A percentile compares a stretch with the other conserved stretches of the same genome.
These are phyloP conservation scores for Cairina moschata DNA, from an alignment of 2,113 vertebrate species.

Conservation along the genomic window DNA sequence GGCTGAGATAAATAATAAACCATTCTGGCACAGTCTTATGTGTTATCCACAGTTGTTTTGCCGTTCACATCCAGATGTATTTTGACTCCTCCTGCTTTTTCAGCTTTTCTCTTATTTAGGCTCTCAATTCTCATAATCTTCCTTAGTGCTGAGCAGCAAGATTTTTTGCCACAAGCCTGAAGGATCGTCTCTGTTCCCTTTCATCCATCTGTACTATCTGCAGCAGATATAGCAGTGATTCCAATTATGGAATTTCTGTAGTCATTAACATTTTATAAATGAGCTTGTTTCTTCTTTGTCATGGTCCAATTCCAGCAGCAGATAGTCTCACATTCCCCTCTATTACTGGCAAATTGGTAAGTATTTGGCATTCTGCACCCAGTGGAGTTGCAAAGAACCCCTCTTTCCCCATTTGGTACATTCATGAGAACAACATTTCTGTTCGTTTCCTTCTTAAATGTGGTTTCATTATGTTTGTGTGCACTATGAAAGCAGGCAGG, in stretches of 20 bases:
- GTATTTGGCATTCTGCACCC: constrained; percentile 1
- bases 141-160: not conserved
- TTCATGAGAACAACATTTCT: not conserved
- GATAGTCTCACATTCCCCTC: not conserved
- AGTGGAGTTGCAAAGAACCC: not conserved
- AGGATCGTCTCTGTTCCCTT: constrained; percentile 9
- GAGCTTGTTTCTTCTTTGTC: not conserved
- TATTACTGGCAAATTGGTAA: not conserved
- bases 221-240: constrained; percentile 23
- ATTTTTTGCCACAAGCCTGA: not conserved
- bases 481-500: not conserved
- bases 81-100: not conserved
- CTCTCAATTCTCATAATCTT: not conserved
- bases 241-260: constrained; percentile 45
- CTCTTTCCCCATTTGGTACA: not conserved
- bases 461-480: not conserved
- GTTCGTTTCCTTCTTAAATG: not conserved
- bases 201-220: constrained; percentile 32
- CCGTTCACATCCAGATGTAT: not conserved
- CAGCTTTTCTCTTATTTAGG: not conserved
- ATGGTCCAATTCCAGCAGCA: not conserved
- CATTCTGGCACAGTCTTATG: not conserved
- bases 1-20: not conserved
- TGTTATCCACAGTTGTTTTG: not conserved
- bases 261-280: constrained; percentile 56